Conservation (phyloP, 2,797 vertebrate species). For the Phoxinus dragarum region DNA sequence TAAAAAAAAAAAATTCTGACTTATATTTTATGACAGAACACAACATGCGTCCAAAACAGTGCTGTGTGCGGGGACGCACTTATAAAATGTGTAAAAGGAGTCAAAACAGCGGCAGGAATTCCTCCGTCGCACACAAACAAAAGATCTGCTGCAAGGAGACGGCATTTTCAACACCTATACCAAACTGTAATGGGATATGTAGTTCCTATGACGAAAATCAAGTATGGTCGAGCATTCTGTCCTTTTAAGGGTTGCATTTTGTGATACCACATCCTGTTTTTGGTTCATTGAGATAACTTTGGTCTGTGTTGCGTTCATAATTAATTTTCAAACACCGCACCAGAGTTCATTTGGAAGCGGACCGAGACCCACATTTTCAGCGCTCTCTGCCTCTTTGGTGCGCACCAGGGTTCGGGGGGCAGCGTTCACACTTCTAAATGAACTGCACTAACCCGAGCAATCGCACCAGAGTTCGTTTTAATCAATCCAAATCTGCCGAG, state of each 20-base stretch:
- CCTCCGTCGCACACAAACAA: not conserved
- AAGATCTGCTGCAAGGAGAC: not conserved
- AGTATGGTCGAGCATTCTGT: not conserved
- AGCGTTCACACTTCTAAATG: not conserved
- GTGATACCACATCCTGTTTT: no score
- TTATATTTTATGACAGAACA: not conserved
- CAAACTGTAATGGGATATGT: not conserved
- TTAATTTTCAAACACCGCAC: no score
- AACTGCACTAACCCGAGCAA: not conserved
- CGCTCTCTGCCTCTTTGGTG: not conserved
- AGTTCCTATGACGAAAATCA: not conserved
- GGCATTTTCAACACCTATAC: not conserved
- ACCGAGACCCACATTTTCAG: not conserved
- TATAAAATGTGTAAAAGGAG: not conserved
- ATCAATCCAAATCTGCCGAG: not conserved
- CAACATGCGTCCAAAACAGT: not conserved
- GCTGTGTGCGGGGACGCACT: not conserved
- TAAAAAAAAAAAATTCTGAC: not conserved
- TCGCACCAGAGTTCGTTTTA: not conserved
- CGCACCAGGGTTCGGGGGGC: not conserved
- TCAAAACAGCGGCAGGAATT: not conserved
- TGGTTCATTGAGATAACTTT: not conserved
- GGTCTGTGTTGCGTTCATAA: no score
- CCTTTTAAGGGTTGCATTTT: not conserved
- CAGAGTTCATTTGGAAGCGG: not conserved